phyloP scores from a whole-genome alignment of 2,113 vertebrate species.

The Bungarus multicinctus region DNA sequence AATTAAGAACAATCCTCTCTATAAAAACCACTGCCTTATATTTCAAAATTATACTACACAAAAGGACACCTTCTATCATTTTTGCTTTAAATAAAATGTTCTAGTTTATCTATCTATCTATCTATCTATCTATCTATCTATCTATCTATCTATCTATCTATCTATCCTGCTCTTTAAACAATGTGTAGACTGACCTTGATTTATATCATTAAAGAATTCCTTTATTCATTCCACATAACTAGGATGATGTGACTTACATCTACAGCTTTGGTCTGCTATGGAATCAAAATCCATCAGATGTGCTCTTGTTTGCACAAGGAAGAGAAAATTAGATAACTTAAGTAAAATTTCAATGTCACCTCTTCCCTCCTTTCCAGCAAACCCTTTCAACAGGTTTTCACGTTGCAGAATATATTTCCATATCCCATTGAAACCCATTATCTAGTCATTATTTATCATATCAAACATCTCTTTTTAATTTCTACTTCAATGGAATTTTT shows the following conservation, averaged over 20 bases:
- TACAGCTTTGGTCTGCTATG: background rate
- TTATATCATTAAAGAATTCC: background rate
- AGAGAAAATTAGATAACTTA: conserved; percentile 13
- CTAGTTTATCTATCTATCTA: background rate
- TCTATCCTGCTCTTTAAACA: background rate
- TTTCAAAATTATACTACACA: background rate
- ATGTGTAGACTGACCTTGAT: background rate
- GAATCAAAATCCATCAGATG: background rate
- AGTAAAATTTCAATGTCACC: conserved; percentile 8
- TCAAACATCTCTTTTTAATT: conserved; percentile 75
- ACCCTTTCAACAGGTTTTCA: conserved; percentile 44
- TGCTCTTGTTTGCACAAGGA: conserved; percentile 10
- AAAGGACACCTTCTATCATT: background rate
- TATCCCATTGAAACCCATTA: conserved; percentile 81
- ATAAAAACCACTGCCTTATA: background rate
- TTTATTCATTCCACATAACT: background rate
- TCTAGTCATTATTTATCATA: conserved; percentile 75
- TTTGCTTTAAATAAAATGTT: background rate
- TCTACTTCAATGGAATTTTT: conserved; percentile 71
- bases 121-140: background rate
- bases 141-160: background rate
- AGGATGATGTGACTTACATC: background rate
- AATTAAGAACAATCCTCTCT: background rate
- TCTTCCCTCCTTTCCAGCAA: background rate
- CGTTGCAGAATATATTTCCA: conserved; percentile 68